Conservation (phyloP, 2,797 vertebrate species). For the Simalia tracyae region DNA sequence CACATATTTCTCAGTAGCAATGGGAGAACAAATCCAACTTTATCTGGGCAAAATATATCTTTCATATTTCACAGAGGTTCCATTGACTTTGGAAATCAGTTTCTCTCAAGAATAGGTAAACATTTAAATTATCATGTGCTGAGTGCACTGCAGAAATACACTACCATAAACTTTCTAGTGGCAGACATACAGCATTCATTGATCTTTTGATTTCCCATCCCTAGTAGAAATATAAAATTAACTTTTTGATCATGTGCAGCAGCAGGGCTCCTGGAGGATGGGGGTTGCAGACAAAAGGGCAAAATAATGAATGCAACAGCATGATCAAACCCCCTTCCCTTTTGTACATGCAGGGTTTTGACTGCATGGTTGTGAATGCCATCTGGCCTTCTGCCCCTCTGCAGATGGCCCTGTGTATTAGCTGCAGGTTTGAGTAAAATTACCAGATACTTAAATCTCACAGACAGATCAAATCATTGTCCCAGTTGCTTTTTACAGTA, state of each 20-base stretch:
- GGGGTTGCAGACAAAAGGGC: too few relatives aligned
- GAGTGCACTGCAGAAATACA: neutral
- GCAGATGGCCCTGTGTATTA: too few relatives aligned
- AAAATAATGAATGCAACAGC: too few relatives aligned
- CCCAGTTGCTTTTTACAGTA: neutral
- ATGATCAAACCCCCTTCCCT: too few relatives aligned
- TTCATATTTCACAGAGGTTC: neutral
- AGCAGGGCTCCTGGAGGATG: neutral
- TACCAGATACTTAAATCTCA: neutral
- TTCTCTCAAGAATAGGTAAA: neutral
- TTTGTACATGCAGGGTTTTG: too few relatives aligned
- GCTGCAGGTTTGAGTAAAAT: too few relatives aligned
- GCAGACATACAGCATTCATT: too few relatives aligned
- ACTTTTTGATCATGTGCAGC: neutral
- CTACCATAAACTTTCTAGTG: neutral
- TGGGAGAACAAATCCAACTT: neutral
- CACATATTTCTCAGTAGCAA: neutral
- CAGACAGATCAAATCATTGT: neutral
- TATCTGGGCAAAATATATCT: constrained; percentile 2
- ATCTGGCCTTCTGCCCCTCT: too few relatives aligned
- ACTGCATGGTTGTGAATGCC: too few relatives aligned
- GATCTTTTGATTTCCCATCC: neutral
- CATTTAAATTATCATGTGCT: neutral
- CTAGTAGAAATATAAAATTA: neutral
- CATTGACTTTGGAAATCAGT: neutral